Conservation (phyloP, 2,113 vertebrate genomes). For the Cyrtonyx montezumae region DNA sequence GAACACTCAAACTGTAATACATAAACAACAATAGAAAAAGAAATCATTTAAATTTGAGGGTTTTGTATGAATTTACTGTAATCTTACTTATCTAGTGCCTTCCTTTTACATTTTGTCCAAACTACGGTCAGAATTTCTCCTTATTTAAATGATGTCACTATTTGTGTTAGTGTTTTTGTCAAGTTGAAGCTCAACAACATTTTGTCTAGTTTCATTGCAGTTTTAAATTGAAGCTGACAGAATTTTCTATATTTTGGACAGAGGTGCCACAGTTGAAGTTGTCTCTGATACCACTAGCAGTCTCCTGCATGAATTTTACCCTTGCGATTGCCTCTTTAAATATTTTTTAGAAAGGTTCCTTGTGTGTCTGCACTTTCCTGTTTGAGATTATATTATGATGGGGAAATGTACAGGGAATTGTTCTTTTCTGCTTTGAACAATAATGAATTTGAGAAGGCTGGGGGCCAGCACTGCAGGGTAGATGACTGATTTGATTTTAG, state of each 20-base stretch:
- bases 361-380: neutral
- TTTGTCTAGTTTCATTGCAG: neutral
- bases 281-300: neutral
- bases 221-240: neutral
- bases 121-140: neutral
- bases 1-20: neutral
- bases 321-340: neutral
- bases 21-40: neutral
- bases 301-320: neutral
- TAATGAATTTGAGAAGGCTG: neutral
- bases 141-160: neutral
- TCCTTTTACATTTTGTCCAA: neutral
- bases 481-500: neutral
- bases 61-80: neutral
- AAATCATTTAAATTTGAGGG: neutral
- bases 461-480: neutral
- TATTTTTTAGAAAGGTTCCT: neutral
- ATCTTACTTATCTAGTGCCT: neutral
- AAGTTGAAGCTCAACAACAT: neutral
- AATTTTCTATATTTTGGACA: neutral
- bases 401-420: neutral
- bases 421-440: neutral
- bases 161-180: neutral
- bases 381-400: neutral
- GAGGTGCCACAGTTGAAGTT: neutral